Base-by-base conservation (phyloP, 2,888 invertebrate species). In the Ochlodes sylvanus region DNA sequence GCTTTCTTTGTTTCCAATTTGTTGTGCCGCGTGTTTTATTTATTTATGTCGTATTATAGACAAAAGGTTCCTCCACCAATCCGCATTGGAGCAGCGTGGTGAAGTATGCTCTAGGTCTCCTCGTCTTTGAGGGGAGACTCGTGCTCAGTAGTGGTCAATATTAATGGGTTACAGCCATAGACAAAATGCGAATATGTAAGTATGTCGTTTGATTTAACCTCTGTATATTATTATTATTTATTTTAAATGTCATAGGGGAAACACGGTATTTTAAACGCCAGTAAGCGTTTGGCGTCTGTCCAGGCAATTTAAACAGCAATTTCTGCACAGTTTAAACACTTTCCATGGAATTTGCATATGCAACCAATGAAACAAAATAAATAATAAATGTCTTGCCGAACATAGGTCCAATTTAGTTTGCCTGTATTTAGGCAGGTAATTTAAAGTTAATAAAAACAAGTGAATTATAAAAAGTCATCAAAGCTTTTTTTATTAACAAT, bases 1-100 rank as follows among this genome's bases (percentile, higher is more conserved):
- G 47, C 77, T 79, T 81, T 76, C 76, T 62, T 73, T 65, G 15
- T 57, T 41, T 41, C 17, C 12, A 9, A 38, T 56, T 17, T 7
- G 3, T 38, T 38, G 15, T 12, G 32, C 19, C 10, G 2, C 12
- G 38, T 50, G 10, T 58, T 5, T 44, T 57, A 0, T 21, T 57
- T 19, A 5, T 41, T 14, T 9, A 0, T 38, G 32, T 58, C 6
- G 6, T 21, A 21, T 41, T 38, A 15, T 38, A 19, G 14, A n/a
- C n/a, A n/a, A n/a, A n/a, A n/a, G n/a, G n/a, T n/a, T n/a, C n/a
- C n/a, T n/a, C n/a, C n/a, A n/a, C n/a, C n/a, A n/a, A n/a, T n/a
- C n/a, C n/a, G n/a, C n/a, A n/a, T n/a, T n/a, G n/a, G n/a, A n/a
- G n/a, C n/a, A n/a, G n/a, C n/a, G n/a, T n/a, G n/a, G n/a, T n/a